Evolutionary conservation across 2,888 invertebrate species (phyloP), one percentile per base, ranked within the genome.

Genomic region (Coremacera marginata): DNA sequence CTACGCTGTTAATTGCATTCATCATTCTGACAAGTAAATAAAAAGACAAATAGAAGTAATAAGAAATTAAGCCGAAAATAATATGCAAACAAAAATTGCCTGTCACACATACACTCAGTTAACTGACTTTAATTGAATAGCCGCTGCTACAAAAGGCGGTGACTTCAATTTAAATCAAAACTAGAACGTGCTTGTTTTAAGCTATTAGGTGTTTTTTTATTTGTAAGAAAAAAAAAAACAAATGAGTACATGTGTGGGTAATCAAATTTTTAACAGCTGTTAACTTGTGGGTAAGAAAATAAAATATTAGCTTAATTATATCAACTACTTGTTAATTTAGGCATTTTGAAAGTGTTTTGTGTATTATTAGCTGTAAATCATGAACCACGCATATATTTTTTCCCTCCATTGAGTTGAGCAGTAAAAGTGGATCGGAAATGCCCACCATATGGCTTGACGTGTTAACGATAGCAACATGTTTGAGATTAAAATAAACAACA

Each of bases 251-350:
- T 27, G 63, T 34, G 63, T 65, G 63, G 63, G 63, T 34, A n/a
- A 37, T 16, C 31, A 34, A n/a, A 37, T 65, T 19, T 65, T 34
- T n/a, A 65, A 37, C 63, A 65, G 63, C 63, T 65, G 63, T 65
- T 65, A 65, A 5, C 37, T 65, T 55, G n/a, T 44, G 44, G 11
- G 11, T 11, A 11, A 44, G 14, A 44, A 44, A 44, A 37, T 7
- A 37, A 37, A 37, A 44, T 44, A 44, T 44, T 44, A 44, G 44
- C 44, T 44, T 11, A 44, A 44, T 44, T 44, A 44, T 44, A 11
- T 44, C 44, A 44, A 44, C 44, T 44, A 44, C 44, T 44, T 44
- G 11, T 44, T 44, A 44, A 44, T 44, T 44, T 11, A 44, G 44
- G 11, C 11, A 11, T 11, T 44, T 44, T 44, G 44, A 44, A 44